These are phyloP conservation scores for Papilio glaucus DNA, from an alignment of 1,140 invertebrate genomes.

Conservation along the genomic window DNA sequence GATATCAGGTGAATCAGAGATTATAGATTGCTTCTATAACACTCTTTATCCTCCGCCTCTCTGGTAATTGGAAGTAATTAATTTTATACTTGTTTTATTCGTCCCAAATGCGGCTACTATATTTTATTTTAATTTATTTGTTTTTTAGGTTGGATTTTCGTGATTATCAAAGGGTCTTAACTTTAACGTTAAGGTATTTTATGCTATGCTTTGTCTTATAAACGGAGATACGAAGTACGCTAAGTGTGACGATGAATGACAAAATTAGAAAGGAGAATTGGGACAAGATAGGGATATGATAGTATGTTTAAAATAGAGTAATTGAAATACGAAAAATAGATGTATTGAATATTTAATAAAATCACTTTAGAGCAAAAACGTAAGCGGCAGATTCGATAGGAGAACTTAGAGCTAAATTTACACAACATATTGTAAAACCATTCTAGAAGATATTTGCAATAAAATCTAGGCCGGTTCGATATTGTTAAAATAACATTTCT, in stretches of 20 bases:
- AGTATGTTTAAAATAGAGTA: not conserved
- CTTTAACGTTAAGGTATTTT: not conserved
- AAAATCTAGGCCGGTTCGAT: too few species aligned
- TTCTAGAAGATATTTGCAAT: too few species aligned
- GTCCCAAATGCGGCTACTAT: constrained; percentile 22
- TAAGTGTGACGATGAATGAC: not conserved
- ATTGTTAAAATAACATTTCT: too few species aligned
- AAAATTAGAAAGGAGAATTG: not conserved
- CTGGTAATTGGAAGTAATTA: constrained; percentile 50
- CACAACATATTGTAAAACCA: too few species aligned
- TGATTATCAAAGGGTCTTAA: constrained; percentile 10
- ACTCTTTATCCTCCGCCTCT: constrained; percentile 36
- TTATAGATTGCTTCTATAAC: constrained; percentile 51
- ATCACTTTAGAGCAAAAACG: too few species aligned
- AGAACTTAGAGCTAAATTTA: too few species aligned
- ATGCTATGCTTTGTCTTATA: not conserved
- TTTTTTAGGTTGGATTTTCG: constrained; percentile 29
- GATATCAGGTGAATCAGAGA: constrained; percentile 60
- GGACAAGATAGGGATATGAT: not conserved
- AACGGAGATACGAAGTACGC: not conserved
- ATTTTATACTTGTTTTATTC: constrained; percentile 38
- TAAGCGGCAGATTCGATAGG: too few species aligned
- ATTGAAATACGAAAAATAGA: too few species aligned
- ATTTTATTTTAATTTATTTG: constrained; percentile 34
- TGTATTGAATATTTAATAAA: too few species aligned